Base-by-base conservation (phyloP, 2,888 invertebrate genomes). In the Brachyopa scutellaris region DNA sequence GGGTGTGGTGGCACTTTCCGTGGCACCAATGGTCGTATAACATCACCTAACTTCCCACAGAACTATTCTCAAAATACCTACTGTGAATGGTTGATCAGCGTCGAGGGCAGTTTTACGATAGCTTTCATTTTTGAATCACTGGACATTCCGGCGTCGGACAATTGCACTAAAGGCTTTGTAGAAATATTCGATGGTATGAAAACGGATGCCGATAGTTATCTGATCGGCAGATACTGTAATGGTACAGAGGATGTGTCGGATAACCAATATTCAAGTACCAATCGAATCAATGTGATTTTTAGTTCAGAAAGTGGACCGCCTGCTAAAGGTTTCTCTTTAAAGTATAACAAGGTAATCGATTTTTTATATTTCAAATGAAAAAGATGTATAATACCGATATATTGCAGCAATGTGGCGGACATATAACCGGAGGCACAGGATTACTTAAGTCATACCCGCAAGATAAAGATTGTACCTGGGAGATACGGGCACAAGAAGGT, bases 31-130 rank as follows among this genome's bases (percentile, higher is more conserved):
- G 97, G 97, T 0, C 87, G 90, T 0, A 93, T 98, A 62, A 92
- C 93, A 84, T 96, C 97, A 0, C 93, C 95, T 7, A 95, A 96
- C 87, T 98, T 95, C 90, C 97, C 98, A 0, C 90, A 93, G 74
- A 94, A 94, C 87, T 97, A 96, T 89, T 93, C 94, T 1, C 90
- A 91, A 51, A 93, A 94, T 86, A 91, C 94, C 64, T 93, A 95
- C 84, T 99, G 98, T 87, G 92, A 93, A 51, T 98, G 97, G 97
- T 93, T 96, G 61, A 89, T 91, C 29, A 93, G 95, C 1, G 93
- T 94, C 45, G 87, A 89, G 70, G 91, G 93, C 88, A 94, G 95
- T 86, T 85, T 86, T 2, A 85, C 85, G 3, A 3, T 97, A 13
- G 92, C 93, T 84, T 87, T 95, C 0, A 92, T 92, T 9, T 94